Conservation (phyloP, 2,113 vertebrate genomes). For the Fulmarus glacialis region DNA sequence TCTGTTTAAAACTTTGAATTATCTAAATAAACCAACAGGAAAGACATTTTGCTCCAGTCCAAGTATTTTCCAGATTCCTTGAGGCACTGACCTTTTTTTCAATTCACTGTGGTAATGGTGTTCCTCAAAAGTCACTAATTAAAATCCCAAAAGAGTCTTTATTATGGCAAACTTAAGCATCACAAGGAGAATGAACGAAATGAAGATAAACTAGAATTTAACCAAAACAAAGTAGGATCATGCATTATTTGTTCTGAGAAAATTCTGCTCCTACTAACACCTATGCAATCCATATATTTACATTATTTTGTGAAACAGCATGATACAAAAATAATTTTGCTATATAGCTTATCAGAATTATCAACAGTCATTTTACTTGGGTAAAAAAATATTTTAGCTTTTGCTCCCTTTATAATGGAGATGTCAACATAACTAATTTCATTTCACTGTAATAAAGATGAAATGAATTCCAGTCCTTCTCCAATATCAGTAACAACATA, state of each 20-base stretch:
- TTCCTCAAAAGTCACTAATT: background rate
- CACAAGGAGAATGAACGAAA: background rate
- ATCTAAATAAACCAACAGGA: background rate
- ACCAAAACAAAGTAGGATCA: background rate
- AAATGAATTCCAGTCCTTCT: constrained; percentile 20
- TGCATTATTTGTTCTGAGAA: background rate
- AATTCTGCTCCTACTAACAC: background rate
- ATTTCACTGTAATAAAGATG: constrained; percentile 21
- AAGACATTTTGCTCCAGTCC: background rate
- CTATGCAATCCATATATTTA: background rate
- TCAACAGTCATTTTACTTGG: background rate
- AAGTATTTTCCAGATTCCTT: constrained; percentile 1
- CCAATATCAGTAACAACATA: background rate
- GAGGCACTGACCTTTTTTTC: background rate
- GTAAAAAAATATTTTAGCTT: background rate
- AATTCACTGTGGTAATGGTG: background rate
- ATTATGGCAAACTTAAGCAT: background rate
- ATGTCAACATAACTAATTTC: constrained; percentile 39
- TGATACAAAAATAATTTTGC: background rate
- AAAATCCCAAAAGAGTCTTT: background rate
- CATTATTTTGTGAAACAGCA: background rate
- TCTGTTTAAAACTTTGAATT: background rate
- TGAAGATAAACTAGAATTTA: background rate
- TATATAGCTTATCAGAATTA: background rate
- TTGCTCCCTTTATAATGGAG: constrained; percentile 2